These are phyloP conservation scores for Lepus timidus DNA, from an alignment of 2,113 vertebrate genomes.

Conservation along the genomic window DNA sequence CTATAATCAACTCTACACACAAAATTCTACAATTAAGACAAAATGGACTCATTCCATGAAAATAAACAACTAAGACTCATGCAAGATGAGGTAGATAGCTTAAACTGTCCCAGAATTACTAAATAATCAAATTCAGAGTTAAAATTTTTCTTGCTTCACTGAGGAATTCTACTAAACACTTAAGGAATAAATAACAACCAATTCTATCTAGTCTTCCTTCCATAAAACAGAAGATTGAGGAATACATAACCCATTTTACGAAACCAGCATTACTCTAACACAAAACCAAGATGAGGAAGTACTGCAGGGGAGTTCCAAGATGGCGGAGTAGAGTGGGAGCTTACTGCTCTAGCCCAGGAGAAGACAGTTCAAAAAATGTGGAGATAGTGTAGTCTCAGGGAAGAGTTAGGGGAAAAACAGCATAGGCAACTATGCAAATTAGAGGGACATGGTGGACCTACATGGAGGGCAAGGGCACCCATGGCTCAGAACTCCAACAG, in stretches of 20 bases:
- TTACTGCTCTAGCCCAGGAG: too few species aligned
- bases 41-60: constrained; percentile 17
- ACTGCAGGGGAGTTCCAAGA: too few species aligned
- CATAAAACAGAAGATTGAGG: neutral
- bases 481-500: too few species aligned
- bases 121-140: constrained; percentile 1
- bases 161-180: neutral
- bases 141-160: neutral
- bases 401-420: too few species aligned
- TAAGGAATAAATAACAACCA: neutral
- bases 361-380: too few species aligned
- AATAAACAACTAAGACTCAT: neutral
- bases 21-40: constrained; percentile 8
- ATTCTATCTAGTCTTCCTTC: neutral
- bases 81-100: neutral
- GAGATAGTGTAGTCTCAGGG: too few species aligned
- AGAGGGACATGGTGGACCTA: neutral
- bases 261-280: neutral
- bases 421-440: too few species aligned
- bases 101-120: neutral
- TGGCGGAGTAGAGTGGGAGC: too few species aligned
- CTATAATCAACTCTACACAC: neutral
- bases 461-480: too few species aligned
- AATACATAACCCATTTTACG: neutral
- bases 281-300: neutral